Conservation (phyloP, 2,113 vertebrate genomes). For the Camelus bactrianus region DNA sequence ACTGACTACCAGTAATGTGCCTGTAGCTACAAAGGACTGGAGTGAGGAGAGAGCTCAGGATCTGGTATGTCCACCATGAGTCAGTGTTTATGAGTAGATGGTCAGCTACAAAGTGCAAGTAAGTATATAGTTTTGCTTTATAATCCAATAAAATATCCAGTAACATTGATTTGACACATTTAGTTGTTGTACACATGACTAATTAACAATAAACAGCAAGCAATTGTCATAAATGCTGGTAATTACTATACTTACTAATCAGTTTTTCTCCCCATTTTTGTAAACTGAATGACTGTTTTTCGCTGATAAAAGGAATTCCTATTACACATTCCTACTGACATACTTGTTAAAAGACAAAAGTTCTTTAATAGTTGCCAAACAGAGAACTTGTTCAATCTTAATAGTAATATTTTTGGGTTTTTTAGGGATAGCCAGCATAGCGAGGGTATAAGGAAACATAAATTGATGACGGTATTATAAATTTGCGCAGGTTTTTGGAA, state of each 20-base stretch:
- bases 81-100: neutral
- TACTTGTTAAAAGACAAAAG: constrained; percentile 4
- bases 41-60: neutral
- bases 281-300: constrained; percentile 1
- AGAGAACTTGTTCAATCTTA: constrained; percentile 6
- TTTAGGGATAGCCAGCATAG: neutral
- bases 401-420: neutral
- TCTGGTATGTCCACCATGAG: neutral
- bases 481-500: neutral
- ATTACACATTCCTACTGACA: constrained; percentile 1
- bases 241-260: neutral
- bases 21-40: neutral
- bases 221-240: neutral
- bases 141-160: neutral
- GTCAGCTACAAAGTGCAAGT: neutral
- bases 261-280: neutral
- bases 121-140: neutral
- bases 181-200: neutral
- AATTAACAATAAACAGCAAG: neutral
- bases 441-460: neutral
- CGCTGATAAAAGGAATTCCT: neutral
- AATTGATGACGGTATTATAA: neutral
- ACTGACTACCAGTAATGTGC: neutral
- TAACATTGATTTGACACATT: neutral
- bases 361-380: constrained; percentile 28